These are phyloP conservation scores for Drosophila bunnanda DNA, from an alignment of 2,888 invertebrate species.

Conservation along the genomic window DNA sequence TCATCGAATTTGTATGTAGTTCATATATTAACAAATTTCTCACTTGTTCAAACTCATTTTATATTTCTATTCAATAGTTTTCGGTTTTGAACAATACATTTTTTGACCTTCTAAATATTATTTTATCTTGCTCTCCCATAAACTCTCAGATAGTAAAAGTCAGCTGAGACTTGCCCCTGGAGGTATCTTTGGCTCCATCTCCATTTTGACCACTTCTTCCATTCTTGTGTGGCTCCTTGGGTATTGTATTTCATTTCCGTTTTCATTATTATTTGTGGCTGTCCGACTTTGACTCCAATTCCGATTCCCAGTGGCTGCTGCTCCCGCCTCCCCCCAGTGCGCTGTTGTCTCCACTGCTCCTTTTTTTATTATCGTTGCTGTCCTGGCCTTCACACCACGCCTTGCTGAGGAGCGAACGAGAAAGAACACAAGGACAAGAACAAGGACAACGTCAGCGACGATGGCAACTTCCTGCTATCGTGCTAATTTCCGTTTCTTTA, in stretches of 20 bases:
- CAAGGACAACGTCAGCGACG: conserved; percentile 76
- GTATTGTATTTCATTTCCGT: conserved; percentile 83
- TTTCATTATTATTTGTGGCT: conserved; percentile 82
- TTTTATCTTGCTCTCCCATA: background rate
- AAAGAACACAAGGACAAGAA: conserved; percentile 35
- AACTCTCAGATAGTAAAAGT: background rate
- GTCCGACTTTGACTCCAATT: conserved; percentile 58
- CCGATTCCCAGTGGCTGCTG: conserved; percentile 48
- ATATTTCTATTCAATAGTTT: background rate
- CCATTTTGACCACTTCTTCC: conserved; percentile 18
- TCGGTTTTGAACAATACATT: background rate
- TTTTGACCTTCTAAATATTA: background rate
- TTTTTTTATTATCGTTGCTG: conserved; percentile 53
- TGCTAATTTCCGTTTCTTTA: conserved; percentile 84
- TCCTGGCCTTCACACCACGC: conserved; percentile 28
- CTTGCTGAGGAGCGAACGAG: conserved; percentile 18
- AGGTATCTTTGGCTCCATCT: conserved; percentile 1
- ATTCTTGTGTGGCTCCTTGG: conserved; percentile 65
- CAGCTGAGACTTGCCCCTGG: background rate
- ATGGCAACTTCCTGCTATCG: conserved; percentile 83
- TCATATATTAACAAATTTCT: background rate
- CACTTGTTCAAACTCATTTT: background rate
- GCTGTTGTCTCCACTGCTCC: conserved; percentile 49
- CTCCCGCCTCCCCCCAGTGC: conserved; percentile 16
- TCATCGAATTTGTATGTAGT: no score